A percentile compares a stretch with the other conserved stretches of the same genome.
These are phyloP conservation scores for Dermolepida albohirtum DNA, from an alignment of 2,888 invertebrate genomes.

Conservation along the genomic window DNA sequence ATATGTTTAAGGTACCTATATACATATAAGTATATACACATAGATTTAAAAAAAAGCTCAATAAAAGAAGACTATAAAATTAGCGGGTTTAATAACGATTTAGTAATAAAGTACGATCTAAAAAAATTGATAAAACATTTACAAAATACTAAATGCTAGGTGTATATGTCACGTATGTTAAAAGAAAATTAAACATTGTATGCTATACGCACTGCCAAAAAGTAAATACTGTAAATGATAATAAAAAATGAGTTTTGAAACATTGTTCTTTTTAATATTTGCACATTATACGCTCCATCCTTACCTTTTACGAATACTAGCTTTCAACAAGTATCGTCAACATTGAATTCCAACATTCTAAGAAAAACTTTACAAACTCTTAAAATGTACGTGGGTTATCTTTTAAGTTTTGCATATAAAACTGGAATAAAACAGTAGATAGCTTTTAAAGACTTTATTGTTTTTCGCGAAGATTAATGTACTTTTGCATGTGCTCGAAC, in stretches of 20 bases:
- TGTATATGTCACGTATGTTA: slow-evolving; percentile 44
- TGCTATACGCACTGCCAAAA: slow-evolving; percentile 50
- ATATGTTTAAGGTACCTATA: slow-evolving; percentile 12
- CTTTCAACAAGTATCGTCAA: too few species aligned
- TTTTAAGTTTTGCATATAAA: too few species aligned
- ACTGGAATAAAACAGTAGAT: too few species aligned
- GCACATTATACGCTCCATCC: too few species aligned
- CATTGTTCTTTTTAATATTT: slow-evolving; percentile 1
- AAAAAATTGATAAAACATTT: slow-evolving; percentile 44
- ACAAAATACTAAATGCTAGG: slow-evolving; percentile 43
- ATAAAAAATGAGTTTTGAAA: slow-evolving; percentile 35
- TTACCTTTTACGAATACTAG: too few species aligned
- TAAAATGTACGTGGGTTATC: too few species aligned
- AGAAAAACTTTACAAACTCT: too few species aligned
- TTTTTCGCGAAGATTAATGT: too few species aligned
- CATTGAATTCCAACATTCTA: too few species aligned
- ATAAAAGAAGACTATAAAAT: slow-evolving; percentile 52
- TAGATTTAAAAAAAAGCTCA: slow-evolving; percentile 48
- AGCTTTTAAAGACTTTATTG: too few species aligned
- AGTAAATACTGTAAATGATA: slow-evolving; percentile 38
- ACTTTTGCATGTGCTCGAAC: too few species aligned
- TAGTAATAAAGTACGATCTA: slow-evolving; percentile 41
- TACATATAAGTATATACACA: slow-evolving; percentile 23
- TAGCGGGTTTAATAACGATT: slow-evolving; percentile 49
- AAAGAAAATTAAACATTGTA: slow-evolving; percentile 43